These are phyloP conservation scores for Tetrax tetrax DNA, from an alignment of 2,113 vertebrate species.

Conservation along the genomic window DNA sequence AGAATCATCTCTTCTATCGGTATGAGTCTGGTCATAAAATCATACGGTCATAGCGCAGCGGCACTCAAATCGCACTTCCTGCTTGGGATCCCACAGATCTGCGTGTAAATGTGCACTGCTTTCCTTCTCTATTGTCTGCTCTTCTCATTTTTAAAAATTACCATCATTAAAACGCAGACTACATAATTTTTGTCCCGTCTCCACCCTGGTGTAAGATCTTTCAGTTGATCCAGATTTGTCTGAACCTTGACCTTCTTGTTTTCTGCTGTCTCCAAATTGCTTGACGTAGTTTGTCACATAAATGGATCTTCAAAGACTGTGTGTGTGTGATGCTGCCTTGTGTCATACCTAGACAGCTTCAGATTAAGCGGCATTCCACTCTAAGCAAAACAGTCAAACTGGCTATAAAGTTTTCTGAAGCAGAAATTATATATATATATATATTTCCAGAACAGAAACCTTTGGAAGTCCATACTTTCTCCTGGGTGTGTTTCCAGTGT, in stretches of 20 bases:
- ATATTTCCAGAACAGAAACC: neutral
- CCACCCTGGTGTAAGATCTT: neutral
- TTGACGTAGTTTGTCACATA: neutral
- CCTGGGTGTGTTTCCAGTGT: neutral
- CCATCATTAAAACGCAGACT: neutral
- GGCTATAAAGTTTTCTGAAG: neutral
- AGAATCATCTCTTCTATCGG: neutral
- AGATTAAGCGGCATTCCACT: neutral
- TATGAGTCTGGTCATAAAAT: neutral
- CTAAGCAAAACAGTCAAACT: too few species aligned
- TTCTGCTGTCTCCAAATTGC: neutral
- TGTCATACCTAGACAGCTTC: neutral
- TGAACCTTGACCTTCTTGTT: neutral
- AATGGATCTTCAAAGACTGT: neutral
- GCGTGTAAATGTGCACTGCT: neutral
- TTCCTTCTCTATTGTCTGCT: neutral
- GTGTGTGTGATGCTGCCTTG: neutral
- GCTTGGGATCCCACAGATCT: neutral
- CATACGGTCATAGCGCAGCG: rapidly evolving
- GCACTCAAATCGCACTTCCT: neutral
- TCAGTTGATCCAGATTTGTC: neutral
- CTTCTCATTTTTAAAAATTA: neutral
- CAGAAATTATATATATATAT: too few species aligned
- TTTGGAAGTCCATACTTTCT: neutral
- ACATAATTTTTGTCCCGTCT: neutral